Percentiles rank a stretch among this genome's conserved stretches.
These are phyloP conservation scores for Megathymus violae DNA, from an alignment of 1,140 invertebrate species.

Conservation along the genomic window DNA sequence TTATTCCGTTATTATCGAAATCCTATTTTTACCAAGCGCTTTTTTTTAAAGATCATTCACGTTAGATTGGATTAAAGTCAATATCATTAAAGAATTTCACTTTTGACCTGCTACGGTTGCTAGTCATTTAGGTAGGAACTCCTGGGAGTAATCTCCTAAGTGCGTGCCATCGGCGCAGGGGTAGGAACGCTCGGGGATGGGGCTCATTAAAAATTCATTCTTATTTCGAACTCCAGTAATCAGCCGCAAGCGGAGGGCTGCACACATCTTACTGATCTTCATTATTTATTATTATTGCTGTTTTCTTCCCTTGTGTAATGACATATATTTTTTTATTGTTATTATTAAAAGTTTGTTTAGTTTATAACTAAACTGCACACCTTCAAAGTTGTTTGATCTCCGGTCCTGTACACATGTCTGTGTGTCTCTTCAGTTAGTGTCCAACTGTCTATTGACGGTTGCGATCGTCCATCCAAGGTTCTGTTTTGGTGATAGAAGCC, in stretches of 20 bases:
- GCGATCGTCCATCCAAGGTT: too few relatives aligned
- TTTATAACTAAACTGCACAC: too few relatives aligned
- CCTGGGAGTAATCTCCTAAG: conserved; percentile 81
- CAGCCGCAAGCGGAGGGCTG: conserved; percentile 61
- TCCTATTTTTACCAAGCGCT: too few relatives aligned
- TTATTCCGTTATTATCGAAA: too few relatives aligned
- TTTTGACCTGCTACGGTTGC: conserved; percentile 54
- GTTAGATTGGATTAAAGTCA: too few relatives aligned
- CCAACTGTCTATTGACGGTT: too few relatives aligned
- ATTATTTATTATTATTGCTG: conserved; percentile 60
- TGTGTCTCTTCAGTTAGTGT: too few relatives aligned
- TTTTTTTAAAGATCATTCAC: too few relatives aligned
- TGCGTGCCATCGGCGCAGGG: conserved; percentile 69
- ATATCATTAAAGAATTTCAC: conserved; percentile 46
- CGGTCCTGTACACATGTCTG: too few relatives aligned
- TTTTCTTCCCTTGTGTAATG: conserved; percentile 22
- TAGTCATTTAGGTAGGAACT: conserved; percentile 67
- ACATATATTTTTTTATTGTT: not conserved
- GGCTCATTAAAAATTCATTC: conserved; percentile 83
- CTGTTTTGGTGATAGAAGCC: too few relatives aligned
- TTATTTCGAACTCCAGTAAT: conserved; percentile 76
- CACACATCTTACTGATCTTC: conserved; percentile 57
- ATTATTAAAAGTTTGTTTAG: too few relatives aligned
- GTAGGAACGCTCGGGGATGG: conserved; percentile 45
- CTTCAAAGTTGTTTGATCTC: too few relatives aligned